Percentiles rank a stretch among this genome's conserved stretches.
phyloP scores from a whole-genome alignment of 2,797 vertebrate species.

The Microctenopoma stevenorrisi region DNA sequence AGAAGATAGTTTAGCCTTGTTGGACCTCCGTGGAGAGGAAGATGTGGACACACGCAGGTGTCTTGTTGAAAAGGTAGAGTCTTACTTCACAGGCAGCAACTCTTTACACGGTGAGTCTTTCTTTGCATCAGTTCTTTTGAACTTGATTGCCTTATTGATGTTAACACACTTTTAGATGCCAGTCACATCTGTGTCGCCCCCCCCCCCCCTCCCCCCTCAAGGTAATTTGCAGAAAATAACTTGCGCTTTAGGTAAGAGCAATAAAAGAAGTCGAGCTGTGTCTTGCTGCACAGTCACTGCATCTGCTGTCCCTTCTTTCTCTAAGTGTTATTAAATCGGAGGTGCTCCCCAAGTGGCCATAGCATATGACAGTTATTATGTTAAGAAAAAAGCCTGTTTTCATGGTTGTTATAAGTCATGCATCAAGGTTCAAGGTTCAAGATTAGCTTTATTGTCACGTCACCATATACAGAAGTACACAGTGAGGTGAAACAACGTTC shows the following conservation, averaged over 20 bases:
- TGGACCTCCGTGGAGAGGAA: constrained; percentile 26
- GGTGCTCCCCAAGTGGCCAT: background rate
- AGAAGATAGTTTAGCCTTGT: constrained; percentile 19
- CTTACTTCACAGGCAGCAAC: background rate
- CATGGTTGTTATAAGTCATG: constrained; percentile 8
- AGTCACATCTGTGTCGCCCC: background rate
- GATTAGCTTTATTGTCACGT: too few species aligned
- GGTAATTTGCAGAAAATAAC: constrained; percentile 10
- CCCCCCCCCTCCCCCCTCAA: background rate
- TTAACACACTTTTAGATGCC: background rate
- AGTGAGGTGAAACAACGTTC: too few species aligned
- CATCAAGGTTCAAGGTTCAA: too few species aligned
- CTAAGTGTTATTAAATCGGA: background rate
- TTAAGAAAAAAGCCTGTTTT: constrained; percentile 13
- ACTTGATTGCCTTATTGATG: background rate
- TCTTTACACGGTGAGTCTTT: background rate
- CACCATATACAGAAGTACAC: too few species aligned
- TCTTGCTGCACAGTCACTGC: background rate
- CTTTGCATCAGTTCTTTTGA: background rate
- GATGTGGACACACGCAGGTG: constrained; percentile 4
- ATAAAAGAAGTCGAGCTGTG: background rate
- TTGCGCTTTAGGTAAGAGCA: background rate
- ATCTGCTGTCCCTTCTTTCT: background rate
- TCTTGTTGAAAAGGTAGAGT: background rate
- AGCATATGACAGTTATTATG: constrained; percentile 5